Evolutionary conservation across 2,888 invertebrate genomes (phyloP), one percentile per base, ranked within the genome.

Genomic region (Neoaliturus tenellus): DNA sequence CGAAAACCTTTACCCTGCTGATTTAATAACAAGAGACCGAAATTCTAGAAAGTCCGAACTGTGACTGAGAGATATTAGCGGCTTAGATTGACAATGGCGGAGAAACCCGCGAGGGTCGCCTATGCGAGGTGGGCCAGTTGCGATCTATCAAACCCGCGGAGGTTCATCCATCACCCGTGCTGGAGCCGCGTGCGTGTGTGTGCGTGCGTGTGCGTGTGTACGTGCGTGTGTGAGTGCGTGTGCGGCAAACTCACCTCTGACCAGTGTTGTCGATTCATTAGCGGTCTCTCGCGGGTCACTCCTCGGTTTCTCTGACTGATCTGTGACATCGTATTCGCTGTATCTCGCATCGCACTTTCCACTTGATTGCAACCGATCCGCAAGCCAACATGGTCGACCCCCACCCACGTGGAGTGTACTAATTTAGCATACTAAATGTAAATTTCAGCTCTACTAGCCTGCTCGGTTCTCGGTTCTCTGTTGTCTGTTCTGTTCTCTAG

Each of bases 1-100:
- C 62, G 8, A 2, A 3, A 20, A 69, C 35, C 39, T 69, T 69
- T 69, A 39, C 69, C 25, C 28, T 48, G 44, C 75, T 75, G 41
- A 75, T 75, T 75, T 44, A 75, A 75, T 75, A 75, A 75, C 75
- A 44, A 71, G 44, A 41, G 75, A 28, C 44, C 25, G 75, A 75
- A 75, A 17, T 75, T 75, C 44, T 44, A 23, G 75, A 75, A 75
- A 75, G 75, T 75, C 75, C 69, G 69, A 44, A 28, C 35, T 75
- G 75, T 75, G 75, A 44, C 75, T 75, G 35, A 48, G 44, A 75
- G 23, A 25, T 28, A 75, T 75, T 75, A 10, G 75, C 41, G 71
- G 71, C 23, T 25, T 2, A 8, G 2, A 3, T 14, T 28, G 28
- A 75, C 75, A 75, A 75, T 75, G 75, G 75, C 39, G 48, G 75